phyloP scores from a whole-genome alignment of 2,113 vertebrate species.

The Halcyon malimbica region DNA sequence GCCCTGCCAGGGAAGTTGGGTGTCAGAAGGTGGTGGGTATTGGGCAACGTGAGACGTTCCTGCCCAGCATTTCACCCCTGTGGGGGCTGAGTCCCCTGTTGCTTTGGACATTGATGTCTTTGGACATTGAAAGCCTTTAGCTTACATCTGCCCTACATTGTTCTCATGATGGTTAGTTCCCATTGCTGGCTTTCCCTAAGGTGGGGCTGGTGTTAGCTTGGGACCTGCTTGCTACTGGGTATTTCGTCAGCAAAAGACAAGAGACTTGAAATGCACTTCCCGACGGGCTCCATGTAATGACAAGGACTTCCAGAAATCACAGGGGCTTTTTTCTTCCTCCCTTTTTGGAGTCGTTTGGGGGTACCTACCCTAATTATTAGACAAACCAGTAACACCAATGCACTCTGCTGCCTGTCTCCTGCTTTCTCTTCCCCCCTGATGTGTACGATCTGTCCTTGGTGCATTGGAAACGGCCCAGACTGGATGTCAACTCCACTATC shows the following conservation, averaged over 20 bases:
- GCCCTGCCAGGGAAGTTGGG: not conserved
- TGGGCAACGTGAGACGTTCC: not conserved
- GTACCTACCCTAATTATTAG: too few species aligned
- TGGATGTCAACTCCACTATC: not conserved
- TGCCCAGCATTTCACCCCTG: accelerated
- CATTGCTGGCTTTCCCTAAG: accelerated
- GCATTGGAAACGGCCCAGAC: not conserved
- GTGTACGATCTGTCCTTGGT: not conserved
- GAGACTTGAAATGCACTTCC: not conserved
- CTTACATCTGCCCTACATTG: not conserved
- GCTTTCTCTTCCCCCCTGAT: not conserved
- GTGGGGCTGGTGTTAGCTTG: not conserved
- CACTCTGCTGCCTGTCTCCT: not conserved
- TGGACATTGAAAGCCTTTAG: not conserved
- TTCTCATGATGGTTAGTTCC: accelerated
- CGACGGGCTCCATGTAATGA: accelerated
- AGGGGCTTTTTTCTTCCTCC: not conserved
- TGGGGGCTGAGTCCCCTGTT: accelerated
- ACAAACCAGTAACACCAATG: accelerated
- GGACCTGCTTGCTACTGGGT: accelerated
- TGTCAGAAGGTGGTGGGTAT: not conserved
- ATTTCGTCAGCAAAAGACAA: not conserved
- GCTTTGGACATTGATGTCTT: not conserved
- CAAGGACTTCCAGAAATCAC: accelerated
- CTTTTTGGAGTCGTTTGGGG: not conserved